phyloP scores from a whole-genome alignment of 2,113 vertebrate species.

The Herpailurus yagouaroundi region DNA sequence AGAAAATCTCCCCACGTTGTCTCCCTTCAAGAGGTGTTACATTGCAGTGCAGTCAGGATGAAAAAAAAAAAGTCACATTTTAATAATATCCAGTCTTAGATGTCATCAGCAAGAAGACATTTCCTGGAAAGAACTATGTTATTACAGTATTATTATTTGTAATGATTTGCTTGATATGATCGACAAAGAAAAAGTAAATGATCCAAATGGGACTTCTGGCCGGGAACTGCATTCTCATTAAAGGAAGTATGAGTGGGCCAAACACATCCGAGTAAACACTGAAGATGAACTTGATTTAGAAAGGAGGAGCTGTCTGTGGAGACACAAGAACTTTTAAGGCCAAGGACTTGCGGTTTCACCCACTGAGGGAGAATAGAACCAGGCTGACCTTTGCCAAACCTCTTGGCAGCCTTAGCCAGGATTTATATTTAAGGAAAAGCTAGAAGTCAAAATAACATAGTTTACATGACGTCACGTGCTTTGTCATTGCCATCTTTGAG shows the following conservation, averaged over 20 bases:
- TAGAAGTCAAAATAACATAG: constrained; percentile 44
- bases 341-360: constrained; percentile 43
- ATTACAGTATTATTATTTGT: constrained; percentile 72
- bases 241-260: background rate
- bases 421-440: constrained; percentile 41
- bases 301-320: background rate
- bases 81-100: constrained; percentile 60
- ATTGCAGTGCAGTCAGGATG: background rate
- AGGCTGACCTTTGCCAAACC: constrained; percentile 33
- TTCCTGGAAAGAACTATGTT: constrained; percentile 69
- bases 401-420: constrained; percentile 16
- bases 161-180: constrained; percentile 65
- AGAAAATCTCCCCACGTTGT: background rate
- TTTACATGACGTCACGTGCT: background rate
- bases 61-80: constrained; percentile 51
- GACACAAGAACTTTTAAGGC: constrained; percentile 45
- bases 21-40: constrained; percentile 55
- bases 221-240: constrained; percentile 49
- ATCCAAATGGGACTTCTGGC: constrained; percentile 73
- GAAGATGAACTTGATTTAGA: constrained; percentile 29
- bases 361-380: background rate
- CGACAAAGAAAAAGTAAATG: constrained; percentile 66
- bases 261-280: constrained; percentile 13
- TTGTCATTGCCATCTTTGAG: background rate
- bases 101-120: constrained; percentile 31